Conservation (phyloP, 2,797 vertebrate species). For the Knipowitschia caucasica region DNA sequence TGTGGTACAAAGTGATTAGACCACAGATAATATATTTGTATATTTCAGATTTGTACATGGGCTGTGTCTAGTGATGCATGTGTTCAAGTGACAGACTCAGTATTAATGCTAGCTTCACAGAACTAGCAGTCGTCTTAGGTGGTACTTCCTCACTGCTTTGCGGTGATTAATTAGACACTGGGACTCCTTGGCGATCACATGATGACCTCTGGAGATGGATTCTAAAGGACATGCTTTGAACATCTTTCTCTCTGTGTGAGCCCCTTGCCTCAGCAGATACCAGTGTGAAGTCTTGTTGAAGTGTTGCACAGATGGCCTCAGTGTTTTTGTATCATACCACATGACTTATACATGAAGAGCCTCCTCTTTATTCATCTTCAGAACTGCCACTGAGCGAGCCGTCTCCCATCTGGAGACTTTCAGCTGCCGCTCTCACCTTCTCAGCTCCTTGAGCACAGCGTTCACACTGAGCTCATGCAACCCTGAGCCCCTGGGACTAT, state of each 20-base stretch:
- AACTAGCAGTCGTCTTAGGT: not conserved
- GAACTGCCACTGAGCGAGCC: slow-evolving; percentile 44
- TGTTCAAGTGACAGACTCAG: too few species aligned
- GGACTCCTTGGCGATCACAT: slow-evolving; percentile 32
- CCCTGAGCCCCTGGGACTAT: slow-evolving; percentile 26
- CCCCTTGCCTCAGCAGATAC: slow-evolving; percentile 33
- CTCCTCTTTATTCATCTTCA: slow-evolving; percentile 63
- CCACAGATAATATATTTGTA: too few species aligned
- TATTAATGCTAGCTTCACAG: too few species aligned
- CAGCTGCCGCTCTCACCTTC: slow-evolving; percentile 48
- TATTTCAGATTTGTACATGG: too few species aligned
- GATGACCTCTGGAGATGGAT: slow-evolving; percentile 44
- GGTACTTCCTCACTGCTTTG: not conserved
- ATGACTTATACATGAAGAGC: slow-evolving; percentile 72
- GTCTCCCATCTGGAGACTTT: slow-evolving; percentile 44
- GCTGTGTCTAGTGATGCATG: too few species aligned
- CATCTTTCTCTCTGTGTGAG: slow-evolving; percentile 33
- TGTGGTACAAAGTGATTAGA: too few species aligned
- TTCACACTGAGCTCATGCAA: slow-evolving; percentile 24
- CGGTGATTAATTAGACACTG: slow-evolving; percentile 11
- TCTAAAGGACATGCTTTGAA: slow-evolving; percentile 55
- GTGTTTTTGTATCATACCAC: slow-evolving; percentile 59
- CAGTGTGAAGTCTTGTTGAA: slow-evolving; percentile 31
- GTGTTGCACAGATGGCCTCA: slow-evolving; percentile 43
- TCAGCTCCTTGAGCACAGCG: slow-evolving; percentile 35